Evolutionary conservation across 2,113 vertebrate species (phyloP), one percentile per base, ranked within the genome.

Genomic region (Pygoscelis antarcticus): DNA sequence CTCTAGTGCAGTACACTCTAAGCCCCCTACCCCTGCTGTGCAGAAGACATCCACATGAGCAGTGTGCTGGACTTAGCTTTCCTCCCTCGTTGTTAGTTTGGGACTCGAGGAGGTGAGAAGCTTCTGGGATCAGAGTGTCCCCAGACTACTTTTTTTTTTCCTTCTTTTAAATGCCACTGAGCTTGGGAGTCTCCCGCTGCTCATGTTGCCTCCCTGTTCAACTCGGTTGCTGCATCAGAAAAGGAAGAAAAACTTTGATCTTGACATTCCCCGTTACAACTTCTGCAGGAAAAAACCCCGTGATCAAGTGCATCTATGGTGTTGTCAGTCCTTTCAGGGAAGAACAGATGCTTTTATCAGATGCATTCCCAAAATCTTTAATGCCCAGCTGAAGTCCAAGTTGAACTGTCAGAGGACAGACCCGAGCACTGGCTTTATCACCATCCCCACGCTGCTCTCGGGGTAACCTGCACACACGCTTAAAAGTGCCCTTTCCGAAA

Each of bases 161-260:
- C 25, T 47, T 81, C 54, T 61, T 70, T 93, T 47, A 90, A 85
- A 49, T 64, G 68, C 51, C 3, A 5, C 64, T 60, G 71, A 71
- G 55, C 80, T 60, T 71, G 34, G 32, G 46, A 81, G 51, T 70
- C 64, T 93, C 82, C 54, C 0, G 1, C 83, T 86, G 76, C 32
- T 94, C 13, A 0, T 51, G 66, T 79, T 19, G 4, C 42, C 62
- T 88, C 42, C 32, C 54, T 52, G 62, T 80, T 95, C 72, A 29
- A 34, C 62, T 88, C 15, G 0, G 47, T 83, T 90, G 66, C 85
- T 89, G 78, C 62, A 79, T 71, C 57, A 92, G 65, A 91, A 85
- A 64, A 82, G 40, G 49, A 91, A 87, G 44, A 72, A 91, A 23
- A 84, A 49, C 79, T 96, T 93, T 87, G 47, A 84, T 93, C 84